These are phyloP conservation scores for Condylura cristata DNA, from an alignment of 2,113 vertebrate species.

Conservation along the genomic window DNA sequence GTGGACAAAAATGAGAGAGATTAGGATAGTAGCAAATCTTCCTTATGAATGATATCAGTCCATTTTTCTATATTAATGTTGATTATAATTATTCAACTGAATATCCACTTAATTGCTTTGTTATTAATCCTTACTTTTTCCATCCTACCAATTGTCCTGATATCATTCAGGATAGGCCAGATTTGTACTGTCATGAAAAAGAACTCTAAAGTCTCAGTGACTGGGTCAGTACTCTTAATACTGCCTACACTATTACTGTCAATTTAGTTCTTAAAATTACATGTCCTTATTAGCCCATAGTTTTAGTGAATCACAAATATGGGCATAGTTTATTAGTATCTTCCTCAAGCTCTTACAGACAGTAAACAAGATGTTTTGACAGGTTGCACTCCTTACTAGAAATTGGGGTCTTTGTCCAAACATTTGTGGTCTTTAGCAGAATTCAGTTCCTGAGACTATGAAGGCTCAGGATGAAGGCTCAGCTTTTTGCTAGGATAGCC, in stretches of 20 bases:
- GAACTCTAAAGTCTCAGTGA: background rate
- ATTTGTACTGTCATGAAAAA: background rate
- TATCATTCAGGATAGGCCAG: background rate
- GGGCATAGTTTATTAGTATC: background rate
- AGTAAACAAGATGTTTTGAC: background rate
- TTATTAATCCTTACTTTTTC: background rate
- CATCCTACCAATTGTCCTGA: background rate
- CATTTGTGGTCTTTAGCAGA: background rate
- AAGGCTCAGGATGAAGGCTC: background rate
- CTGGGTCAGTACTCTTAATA: background rate
- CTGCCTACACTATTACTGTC: background rate
- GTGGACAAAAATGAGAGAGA: background rate
- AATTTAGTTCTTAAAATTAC: background rate
- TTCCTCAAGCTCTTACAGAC: background rate
- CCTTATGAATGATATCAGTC: background rate
- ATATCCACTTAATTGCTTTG: background rate
- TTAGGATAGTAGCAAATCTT: background rate
- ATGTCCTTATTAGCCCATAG: background rate
- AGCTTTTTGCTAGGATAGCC: rapidly evolving
- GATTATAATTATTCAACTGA: background rate
- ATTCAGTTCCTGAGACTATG: background rate
- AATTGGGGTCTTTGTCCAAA: background rate
- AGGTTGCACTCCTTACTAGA: background rate
- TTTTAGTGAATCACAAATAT: background rate
- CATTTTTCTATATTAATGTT: background rate